Base-by-base conservation (phyloP, 2,888 invertebrate species). In the Drosophila antonietae region DNA sequence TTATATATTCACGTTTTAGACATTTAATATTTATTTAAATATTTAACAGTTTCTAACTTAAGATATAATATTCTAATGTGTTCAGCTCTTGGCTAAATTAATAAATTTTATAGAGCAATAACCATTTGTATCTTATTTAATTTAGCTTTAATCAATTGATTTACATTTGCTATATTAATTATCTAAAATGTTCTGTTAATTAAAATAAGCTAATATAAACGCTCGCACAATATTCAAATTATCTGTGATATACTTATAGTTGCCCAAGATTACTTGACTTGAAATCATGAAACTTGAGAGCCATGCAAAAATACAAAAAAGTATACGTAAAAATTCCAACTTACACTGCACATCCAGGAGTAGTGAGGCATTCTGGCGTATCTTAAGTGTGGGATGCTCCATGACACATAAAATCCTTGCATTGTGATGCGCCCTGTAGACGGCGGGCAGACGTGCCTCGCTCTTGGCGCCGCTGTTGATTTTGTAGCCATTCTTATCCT, bases 371-470 rank as follows among this genome's bases (percentile, higher is more conserved):
- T 93, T 93, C 70, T 92, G 93, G 10, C 93, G 85, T 69, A 93
- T 93, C 81, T 93, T 93, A 31, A 93, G 73, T 35, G 93, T 93
- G 91, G 93, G 94, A 91, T 97, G 97, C 75, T 95, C 94, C 78
- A 97, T 97, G 78, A 95, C 95, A 91, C 98, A 98, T 76, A 95
- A 94, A 71, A 98, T 95, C 61, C 97, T 96, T 49, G 97, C 97
- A 93, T 97, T 97, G 93, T 98, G 97, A 90, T 97, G 96, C 72
- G 96, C 96, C 46, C 97, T 94, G 73, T 96, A 95, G 52, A 97
- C 97, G 70, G 95, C 94, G 92, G 96, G 94, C 90, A 96, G 93
- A 91, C 96, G 93, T 77, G 96, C 94, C 87, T 95, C 95, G 90
- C 95, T 95, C 80, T 94, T 93, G 39, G 94, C 94, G 31, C 94